Evolutionary conservation across 2,113 vertebrate genomes (phyloP).

Genomic region (Hoplias malabaricus): DNA sequence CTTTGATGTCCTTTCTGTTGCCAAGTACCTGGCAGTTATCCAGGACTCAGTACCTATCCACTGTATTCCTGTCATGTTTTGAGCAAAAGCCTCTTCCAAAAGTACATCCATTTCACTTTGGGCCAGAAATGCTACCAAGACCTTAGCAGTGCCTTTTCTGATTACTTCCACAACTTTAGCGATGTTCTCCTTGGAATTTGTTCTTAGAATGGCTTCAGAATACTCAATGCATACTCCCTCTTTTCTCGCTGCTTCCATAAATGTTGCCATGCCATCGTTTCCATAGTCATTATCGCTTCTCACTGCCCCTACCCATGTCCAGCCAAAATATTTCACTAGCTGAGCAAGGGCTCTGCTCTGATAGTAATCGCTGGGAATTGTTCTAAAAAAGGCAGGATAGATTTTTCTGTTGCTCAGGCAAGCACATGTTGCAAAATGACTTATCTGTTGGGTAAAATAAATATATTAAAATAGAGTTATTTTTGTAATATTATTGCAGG

Average conservation of each 20-base stretch:
- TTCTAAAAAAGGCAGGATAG: slow-evolving; percentile 75
- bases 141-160: slow-evolving; percentile 60
- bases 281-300: slow-evolving; percentile 76
- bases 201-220: slow-evolving; percentile 70
- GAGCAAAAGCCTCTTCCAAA: slow-evolving; percentile 67
- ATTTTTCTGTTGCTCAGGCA: slow-evolving; percentile 73
- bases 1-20: slow-evolving; percentile 51
- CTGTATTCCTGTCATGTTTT: slow-evolving; percentile 72
- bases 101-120: slow-evolving; percentile 69
- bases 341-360: slow-evolving; percentile 75
- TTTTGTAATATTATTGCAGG: not conserved
- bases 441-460: slow-evolving; percentile 61
- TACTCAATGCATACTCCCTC: slow-evolving; percentile 74
- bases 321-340: slow-evolving; percentile 73
- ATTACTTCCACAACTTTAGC: slow-evolving; percentile 65
- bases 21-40: slow-evolving; percentile 69
- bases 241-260: slow-evolving; percentile 65
- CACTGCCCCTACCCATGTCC: slow-evolving; percentile 76
- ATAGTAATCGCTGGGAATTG: slow-evolving; percentile 77
- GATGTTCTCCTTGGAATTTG: slow-evolving; percentile 59
- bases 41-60: slow-evolving; percentile 78
- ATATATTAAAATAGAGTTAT: slow-evolving; percentile 19
- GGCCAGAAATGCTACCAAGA: slow-evolving; percentile 73
- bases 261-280: slow-evolving; percentile 73
- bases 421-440: slow-evolving; percentile 76